Evolutionary conservation across 2,113 vertebrate genomes (phyloP).

Genomic region (Tinamus guttatus): DNA sequence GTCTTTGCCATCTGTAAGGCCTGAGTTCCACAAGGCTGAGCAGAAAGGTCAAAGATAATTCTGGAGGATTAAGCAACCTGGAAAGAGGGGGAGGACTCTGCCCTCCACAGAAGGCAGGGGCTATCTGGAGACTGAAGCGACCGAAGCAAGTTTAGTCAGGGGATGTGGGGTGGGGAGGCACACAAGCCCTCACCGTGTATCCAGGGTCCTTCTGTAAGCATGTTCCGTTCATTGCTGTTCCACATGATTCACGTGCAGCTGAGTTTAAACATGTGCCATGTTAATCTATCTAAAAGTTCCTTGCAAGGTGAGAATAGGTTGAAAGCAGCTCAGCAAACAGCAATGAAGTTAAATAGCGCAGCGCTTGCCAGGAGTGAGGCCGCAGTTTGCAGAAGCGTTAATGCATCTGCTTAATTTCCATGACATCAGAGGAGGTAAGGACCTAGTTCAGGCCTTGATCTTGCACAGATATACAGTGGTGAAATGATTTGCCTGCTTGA

Average conservation of each 20-base stretch:
- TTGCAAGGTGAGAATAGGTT: not conserved
- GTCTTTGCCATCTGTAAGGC: not conserved
- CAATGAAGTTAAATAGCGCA: not conserved
- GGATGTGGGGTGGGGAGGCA: not conserved
- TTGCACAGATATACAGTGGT: constrained; percentile 22
- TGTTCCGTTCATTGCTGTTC: not conserved
- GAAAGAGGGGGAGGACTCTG: not conserved
- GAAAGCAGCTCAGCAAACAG: constrained; percentile 10
- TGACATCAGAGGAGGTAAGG: not conserved
- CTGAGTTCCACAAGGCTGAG: not conserved
- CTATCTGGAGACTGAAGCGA: not conserved
- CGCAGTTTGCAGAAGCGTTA: not conserved
- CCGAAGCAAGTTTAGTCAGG: not conserved
- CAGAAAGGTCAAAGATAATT: not conserved
- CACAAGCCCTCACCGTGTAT: fast-evolving
- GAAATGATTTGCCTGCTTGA: constrained; percentile 29
- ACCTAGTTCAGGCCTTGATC: constrained; percentile 9
- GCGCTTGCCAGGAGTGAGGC: not conserved
- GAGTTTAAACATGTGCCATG: not conserved
- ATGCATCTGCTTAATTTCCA: constrained; percentile 16
- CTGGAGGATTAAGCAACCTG: not conserved
- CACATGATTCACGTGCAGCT: fast-evolving
- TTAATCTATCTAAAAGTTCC: not conserved
- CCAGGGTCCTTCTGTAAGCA: fast-evolving
- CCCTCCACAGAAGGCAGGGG: not conserved